Evolutionary conservation across 1,140 invertebrate genomes (phyloP).

Genomic region (Drosophila takahashii): DNA sequence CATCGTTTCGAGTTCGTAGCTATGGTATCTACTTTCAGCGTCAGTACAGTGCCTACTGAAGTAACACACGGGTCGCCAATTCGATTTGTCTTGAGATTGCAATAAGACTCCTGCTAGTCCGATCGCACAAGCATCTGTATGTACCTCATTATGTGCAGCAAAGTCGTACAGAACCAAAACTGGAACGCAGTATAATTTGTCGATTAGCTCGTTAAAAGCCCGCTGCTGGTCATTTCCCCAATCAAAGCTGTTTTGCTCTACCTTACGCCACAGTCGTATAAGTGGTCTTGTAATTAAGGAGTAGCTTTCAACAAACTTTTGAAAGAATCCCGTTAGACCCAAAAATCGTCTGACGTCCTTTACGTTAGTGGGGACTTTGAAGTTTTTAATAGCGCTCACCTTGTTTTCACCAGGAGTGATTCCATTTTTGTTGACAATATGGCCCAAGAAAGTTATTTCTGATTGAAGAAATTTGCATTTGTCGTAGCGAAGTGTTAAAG

Average conservation of each 20-base stretch:
- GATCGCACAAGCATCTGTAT: not conserved
- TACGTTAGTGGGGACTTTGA: not conserved
- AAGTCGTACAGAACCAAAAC: not conserved
- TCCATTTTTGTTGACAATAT: not conserved
- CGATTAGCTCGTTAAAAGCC: not conserved
- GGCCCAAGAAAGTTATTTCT: not conserved
- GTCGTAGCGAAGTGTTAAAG: not conserved
- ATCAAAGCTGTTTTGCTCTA: not conserved
- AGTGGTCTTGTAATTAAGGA: not conserved
- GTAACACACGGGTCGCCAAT: not conserved
- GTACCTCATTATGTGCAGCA: not conserved
- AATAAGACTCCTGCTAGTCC: not conserved
- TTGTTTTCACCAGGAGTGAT: not conserved
- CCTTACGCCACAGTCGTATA: not conserved
- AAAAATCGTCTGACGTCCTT: not conserved
- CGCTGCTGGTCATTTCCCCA: not conserved
- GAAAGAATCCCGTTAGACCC: not conserved
- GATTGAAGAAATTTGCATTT: not conserved
- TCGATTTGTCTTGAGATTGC: not conserved
- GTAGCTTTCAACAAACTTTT: not conserved
- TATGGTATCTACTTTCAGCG: not conserved
- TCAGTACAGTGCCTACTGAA: not conserved
- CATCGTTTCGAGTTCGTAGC: not conserved
- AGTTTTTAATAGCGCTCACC: not conserved
- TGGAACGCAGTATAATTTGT: not conserved